Percentiles rank a stretch among this genome's conserved stretches.
Conservation (phyloP, 1,140 invertebrate species). For the Diorhabda elongata region DNA sequence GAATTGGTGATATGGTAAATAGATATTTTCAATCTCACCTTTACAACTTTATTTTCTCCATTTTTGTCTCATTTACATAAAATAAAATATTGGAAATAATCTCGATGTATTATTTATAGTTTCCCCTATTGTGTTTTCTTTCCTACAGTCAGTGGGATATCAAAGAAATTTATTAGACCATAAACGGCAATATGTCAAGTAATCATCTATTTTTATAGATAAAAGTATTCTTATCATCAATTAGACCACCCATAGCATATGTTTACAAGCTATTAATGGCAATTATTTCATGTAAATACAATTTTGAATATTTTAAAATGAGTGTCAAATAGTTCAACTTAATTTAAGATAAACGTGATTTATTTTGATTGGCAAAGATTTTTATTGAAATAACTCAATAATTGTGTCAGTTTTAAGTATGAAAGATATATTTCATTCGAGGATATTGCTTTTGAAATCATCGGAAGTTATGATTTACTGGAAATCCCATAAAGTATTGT, state of each 20-base stretch:
- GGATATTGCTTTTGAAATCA: too few relatives aligned
- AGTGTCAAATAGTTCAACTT: constrained; percentile 20
- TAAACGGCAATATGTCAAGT: constrained; percentile 17
- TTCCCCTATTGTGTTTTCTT: too few relatives aligned
- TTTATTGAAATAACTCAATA: constrained; percentile 11
- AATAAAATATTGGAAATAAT: too few relatives aligned
- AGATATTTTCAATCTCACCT: too few relatives aligned
- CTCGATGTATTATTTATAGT: too few relatives aligned
- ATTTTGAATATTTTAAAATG: constrained; percentile 19
- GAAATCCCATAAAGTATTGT: too few relatives aligned
- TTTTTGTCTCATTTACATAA: too few relatives aligned
- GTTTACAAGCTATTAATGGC: constrained; percentile 18
- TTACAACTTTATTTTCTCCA: too few relatives aligned
- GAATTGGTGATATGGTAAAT: too few relatives aligned
- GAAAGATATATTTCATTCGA: neutral
- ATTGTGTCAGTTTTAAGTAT: constrained; percentile 21
- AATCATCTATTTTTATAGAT: constrained; percentile 5
- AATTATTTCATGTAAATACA: constrained; percentile 22
- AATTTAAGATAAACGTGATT: constrained; percentile 23
- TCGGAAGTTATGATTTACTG: too few relatives aligned
- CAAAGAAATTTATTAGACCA: neutral
- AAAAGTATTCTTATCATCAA: constrained; percentile 17
- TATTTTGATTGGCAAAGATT: constrained; percentile 9
- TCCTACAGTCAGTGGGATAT: too few relatives aligned
- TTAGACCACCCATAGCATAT: constrained; percentile 19